Evolutionary conservation across 2,113 vertebrate species (phyloP).

Genomic region (Paracanthobrama guichenoti): DNA sequence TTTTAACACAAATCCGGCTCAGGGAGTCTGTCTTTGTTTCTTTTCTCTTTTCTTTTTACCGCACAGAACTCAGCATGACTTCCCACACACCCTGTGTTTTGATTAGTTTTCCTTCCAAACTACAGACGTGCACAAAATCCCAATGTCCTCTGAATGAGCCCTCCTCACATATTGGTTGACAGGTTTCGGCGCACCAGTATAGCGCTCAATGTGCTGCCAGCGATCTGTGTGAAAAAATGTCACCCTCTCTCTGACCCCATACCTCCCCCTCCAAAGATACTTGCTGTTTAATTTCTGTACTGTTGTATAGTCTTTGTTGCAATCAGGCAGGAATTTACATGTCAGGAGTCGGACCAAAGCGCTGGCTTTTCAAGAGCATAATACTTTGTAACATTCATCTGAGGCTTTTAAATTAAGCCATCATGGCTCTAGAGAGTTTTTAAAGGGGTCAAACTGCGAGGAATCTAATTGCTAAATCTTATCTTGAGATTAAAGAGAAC

Average conservation of each 20-base stretch:
- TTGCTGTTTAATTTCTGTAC: conserved; percentile 69
- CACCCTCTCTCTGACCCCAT: conserved; percentile 29
- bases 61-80: background rate
- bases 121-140: conserved; percentile 65
- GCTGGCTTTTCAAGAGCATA: background rate
- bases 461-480: background rate
- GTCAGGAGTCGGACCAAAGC: background rate
- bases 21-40: conserved; percentile 8
- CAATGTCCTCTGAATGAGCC: conserved; percentile 41
- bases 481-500: background rate
- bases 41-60: conserved; percentile 14
- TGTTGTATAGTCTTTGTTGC: conserved; percentile 59
- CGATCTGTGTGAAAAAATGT: conserved; percentile 54
- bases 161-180: conserved; percentile 49
- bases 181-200: conserved; percentile 45
- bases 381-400: background rate
- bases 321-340: background rate
- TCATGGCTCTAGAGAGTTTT: background rate
- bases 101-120: conserved; percentile 38
- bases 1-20: conserved; percentile 27
- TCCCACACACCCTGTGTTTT: conserved; percentile 37
- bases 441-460: background rate
- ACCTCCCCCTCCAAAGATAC: conserved; percentile 57
- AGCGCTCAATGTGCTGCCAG: conserved; percentile 47
- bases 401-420: background rate